Conservation (phyloP, 2,113 vertebrate species). For the Origma solitaria region DNA sequence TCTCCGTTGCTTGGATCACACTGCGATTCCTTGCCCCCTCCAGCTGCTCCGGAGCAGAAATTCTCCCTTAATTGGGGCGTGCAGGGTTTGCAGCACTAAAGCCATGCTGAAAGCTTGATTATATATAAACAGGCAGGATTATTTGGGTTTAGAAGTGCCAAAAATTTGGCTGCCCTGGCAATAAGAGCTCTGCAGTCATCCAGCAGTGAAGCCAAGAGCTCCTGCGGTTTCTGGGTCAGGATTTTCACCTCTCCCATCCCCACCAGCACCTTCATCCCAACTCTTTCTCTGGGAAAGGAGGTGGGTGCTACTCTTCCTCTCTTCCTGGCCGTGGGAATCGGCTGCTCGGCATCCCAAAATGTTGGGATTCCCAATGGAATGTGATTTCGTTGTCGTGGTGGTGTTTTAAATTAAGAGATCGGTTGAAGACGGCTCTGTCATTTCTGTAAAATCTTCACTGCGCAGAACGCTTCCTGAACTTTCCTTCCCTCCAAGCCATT, state of each 20-base stretch:
- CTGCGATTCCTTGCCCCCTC: background rate
- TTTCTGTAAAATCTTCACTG: background rate
- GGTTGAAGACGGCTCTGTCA: background rate
- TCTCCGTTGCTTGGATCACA: background rate
- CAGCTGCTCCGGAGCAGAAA: background rate
- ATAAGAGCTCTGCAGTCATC: background rate
- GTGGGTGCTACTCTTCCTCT: background rate
- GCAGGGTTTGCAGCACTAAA: background rate
- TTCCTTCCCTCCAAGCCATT: background rate
- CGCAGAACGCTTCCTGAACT: background rate
- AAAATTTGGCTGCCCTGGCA: background rate
- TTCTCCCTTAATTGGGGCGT: background rate
- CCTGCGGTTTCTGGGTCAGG: background rate
- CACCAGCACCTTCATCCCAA: background rate
- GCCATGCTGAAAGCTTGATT: background rate
- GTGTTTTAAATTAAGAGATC: background rate
- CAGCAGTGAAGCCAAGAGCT: background rate
- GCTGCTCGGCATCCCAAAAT: rapidly evolving
- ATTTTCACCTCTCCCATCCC: background rate
- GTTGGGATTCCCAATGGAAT: background rate
- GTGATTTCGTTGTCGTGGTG: background rate
- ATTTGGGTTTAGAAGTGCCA: background rate
- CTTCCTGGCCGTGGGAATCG: background rate
- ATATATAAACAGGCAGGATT: background rate
- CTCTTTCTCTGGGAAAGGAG: background rate